Evolutionary conservation across 1,140 invertebrate species (phyloP), one percentile per base, ranked within the genome.

Genomic region (Heliothis virescens): DNA sequence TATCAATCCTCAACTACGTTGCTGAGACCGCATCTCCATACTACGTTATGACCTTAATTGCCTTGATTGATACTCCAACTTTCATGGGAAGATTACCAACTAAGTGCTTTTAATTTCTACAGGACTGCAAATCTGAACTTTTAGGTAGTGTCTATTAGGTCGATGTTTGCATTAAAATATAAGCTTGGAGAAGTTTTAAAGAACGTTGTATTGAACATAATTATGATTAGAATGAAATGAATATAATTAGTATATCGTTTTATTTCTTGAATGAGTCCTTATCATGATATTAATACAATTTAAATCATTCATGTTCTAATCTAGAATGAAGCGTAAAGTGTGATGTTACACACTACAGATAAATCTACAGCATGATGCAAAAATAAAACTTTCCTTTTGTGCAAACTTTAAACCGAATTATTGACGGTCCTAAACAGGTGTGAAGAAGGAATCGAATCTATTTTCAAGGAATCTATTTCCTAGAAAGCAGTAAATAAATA

Each of bases 31-130:
- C 67, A 50, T 29, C 67, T 71, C 21, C 67, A 29, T 53, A 29
- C 21, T 26, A 16, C 48, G 48, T 53, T 53, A 71, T 71, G 67
- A 71, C 67, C 67, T 50, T 71, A 71, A 71, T 71, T 71, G 67
- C 48, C 48, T 71, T 52, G 48, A 71, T 52, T 52, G 67, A 52
- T 52, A 26, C 67, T 71, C 52, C 48, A 71, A 52, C 21, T 71
- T 10, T 26, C 21, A 29, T 50, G 67, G 67, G 21, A 53, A 71
- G 67, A 69, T 71, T 52, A 69, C 12, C 48, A 48, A 12, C 65
- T 15, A 26, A 69, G 65, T 69, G 48, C 65, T 53, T 69, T 12
- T 71, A 53, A 26, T 29, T 29, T 60, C 52, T 71, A 5, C 18
- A 15, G 48, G 18, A 29, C 15, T 13, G 41, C 48, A 71, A 71